A percentile compares a stretch with the other conserved stretches of the same genome.
Conservation (phyloP, 2,797 vertebrate genomes). For the Anniella stebbinsi region DNA sequence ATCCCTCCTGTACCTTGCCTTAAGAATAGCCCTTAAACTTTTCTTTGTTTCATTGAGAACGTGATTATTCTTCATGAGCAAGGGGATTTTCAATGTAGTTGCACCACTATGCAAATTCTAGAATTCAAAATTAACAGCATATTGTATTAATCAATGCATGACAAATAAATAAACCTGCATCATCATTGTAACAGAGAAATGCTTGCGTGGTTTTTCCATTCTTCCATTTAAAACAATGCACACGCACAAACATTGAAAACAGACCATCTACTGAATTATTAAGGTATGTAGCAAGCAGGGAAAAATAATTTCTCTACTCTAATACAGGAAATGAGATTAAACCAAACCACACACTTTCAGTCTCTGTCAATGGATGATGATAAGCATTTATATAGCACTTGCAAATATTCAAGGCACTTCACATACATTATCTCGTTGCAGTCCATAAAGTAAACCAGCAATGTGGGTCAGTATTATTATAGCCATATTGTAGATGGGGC, state of each 20-base stretch:
- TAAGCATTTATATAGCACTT: neutral
- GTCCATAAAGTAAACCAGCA: neutral
- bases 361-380: neutral
- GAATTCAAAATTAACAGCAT: slow-evolving; percentile 7
- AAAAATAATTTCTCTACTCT: neutral
- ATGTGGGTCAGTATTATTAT: neutral
- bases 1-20: slow-evolving; percentile 17
- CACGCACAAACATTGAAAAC: neutral
- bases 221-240: neutral
- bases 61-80: slow-evolving; percentile 19
- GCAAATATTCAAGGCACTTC: neutral
- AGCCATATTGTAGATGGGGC: neutral
- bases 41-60: slow-evolving; percentile 20
- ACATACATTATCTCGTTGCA: neutral
- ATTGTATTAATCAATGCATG: neutral
- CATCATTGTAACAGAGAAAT: neutral
- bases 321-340: neutral
- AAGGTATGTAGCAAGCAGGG: neutral
- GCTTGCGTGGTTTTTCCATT: neutral
- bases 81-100: neutral
- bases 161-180: slow-evolving; percentile 11
- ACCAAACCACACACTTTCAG: neutral
- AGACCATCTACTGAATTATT: slow-evolving; percentile 8
- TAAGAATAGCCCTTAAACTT: neutral
- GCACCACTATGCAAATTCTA: neutral